phyloP scores from a whole-genome alignment of 1,140 invertebrate genomes.

The Drosophila miranda region DNA sequence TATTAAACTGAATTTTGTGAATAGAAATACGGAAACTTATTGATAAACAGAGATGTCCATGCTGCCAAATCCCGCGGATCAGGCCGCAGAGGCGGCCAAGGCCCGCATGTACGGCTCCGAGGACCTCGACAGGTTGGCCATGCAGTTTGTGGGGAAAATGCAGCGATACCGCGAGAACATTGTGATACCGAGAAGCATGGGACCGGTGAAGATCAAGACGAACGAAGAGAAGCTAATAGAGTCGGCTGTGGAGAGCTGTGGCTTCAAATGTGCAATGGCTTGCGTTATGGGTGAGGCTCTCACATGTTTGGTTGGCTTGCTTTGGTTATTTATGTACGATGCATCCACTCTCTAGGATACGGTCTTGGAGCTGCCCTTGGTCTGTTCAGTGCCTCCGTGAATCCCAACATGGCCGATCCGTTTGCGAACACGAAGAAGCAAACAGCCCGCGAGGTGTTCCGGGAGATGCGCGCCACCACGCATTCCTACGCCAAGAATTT shows the following conservation, averaged over 20 bases:
- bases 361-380: slow-evolving; percentile 96
- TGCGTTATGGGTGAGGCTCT: slow-evolving; percentile 90
- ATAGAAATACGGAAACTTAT: slow-evolving; percentile 22
- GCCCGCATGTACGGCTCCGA: slow-evolving; percentile 82
- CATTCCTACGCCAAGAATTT: slow-evolving; percentile 98
- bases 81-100: slow-evolving; percentile 12
- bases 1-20: slow-evolving; percentile 42
- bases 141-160: slow-evolving; percentile 87
- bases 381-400: slow-evolving; percentile 97
- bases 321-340: background rate
- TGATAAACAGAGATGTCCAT: slow-evolving; percentile 49
- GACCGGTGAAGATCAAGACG: slow-evolving; percentile 90
- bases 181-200: slow-evolving; percentile 90
- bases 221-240: slow-evolving; percentile 95
- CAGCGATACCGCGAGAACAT: slow-evolving; percentile 90
- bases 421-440: slow-evolving; percentile 90
- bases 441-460: slow-evolving; percentile 91
- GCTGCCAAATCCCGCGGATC: slow-evolving; percentile 32
- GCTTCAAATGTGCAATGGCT: slow-evolving; percentile 94
- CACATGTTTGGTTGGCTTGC: background rate
- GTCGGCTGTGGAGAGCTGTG: slow-evolving; percentile 93
- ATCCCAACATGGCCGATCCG: slow-evolving; percentile 90
- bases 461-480: slow-evolving; percentile 96
- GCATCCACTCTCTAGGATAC: slow-evolving; percentile 87
- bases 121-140: slow-evolving; percentile 85